Conservation (phyloP, 2,797 vertebrate species). For the Hydrocynus forskahlii region DNA sequence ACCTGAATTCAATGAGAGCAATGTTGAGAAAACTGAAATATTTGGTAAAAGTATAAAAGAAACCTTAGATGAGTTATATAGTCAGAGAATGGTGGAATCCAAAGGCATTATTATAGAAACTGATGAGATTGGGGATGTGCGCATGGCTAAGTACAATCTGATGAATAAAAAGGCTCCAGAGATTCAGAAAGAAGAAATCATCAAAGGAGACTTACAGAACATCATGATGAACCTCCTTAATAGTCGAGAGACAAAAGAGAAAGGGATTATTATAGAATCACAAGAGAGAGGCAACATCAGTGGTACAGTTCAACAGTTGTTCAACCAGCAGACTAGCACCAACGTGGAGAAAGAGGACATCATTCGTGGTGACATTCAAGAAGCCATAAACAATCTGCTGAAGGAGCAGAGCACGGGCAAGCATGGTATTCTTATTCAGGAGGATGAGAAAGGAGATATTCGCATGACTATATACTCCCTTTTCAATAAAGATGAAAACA, state of each 20-base stretch:
- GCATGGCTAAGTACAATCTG: slow-evolving; percentile 93
- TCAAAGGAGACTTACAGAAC: slow-evolving; percentile 85
- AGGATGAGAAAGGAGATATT: slow-evolving; percentile 90
- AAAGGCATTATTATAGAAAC: slow-evolving; percentile 89
- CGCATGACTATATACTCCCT: slow-evolving; percentile 93
- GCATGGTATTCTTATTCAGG: slow-evolving; percentile 91
- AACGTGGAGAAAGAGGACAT: slow-evolving; percentile 85
- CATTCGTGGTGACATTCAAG: slow-evolving; percentile 85
- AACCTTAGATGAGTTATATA: slow-evolving; percentile 89
- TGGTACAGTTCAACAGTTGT: slow-evolving; percentile 84
- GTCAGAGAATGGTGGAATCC: slow-evolving; percentile 85
- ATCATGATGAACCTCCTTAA: slow-evolving; percentile 91
- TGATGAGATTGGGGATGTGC: slow-evolving; percentile 90
- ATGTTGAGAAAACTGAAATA: slow-evolving; percentile 83
- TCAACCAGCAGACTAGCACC: slow-evolving; percentile 78
- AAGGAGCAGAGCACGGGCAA: slow-evolving; percentile 73
- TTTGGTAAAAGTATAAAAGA: slow-evolving; percentile 88
- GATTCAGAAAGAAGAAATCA: slow-evolving; percentile 89
- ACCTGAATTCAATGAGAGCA: slow-evolving; percentile 85
- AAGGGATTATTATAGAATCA: slow-evolving; percentile 80
- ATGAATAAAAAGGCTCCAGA: slow-evolving; percentile 88
- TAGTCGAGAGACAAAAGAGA: slow-evolving; percentile 74
- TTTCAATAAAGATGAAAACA: slow-evolving; percentile 81
- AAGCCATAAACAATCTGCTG: slow-evolving; percentile 87
- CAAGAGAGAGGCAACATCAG: slow-evolving; percentile 89